Conservation (phyloP, 2,797 vertebrate species). For the Cossypha polioptera region DNA sequence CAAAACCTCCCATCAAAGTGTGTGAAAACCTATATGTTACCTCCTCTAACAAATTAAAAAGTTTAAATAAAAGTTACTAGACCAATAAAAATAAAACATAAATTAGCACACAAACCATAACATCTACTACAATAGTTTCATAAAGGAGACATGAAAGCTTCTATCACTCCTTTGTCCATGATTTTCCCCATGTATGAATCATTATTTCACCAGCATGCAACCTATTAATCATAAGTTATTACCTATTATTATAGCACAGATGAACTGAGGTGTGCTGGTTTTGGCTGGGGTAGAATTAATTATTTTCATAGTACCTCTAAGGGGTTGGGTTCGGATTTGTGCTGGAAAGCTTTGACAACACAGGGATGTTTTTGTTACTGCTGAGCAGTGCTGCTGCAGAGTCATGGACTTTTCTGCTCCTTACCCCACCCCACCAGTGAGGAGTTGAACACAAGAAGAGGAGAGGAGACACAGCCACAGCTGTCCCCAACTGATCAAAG, state of each 20-base stretch:
- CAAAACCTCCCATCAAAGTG: accelerated
- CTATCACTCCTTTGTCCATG: neutral
- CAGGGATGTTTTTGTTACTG: neutral
- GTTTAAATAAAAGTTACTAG: neutral
- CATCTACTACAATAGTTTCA: neutral
- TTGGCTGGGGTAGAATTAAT: neutral
- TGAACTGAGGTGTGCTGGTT: neutral
- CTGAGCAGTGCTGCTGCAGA: neutral
- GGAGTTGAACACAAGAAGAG: too few species aligned
- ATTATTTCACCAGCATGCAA: neutral
- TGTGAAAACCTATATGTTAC: neutral
- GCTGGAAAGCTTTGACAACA: neutral
- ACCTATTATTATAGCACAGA: neutral
- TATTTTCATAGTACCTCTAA: neutral
- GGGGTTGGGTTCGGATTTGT: neutral
- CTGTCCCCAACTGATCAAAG: neutral
- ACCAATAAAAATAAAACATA: neutral
- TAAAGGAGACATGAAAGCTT: neutral
- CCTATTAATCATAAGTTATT: neutral
- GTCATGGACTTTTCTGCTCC: neutral
- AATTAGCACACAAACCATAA: neutral
- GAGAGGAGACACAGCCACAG: neutral
- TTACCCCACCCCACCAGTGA: neutral
- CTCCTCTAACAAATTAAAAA: neutral
- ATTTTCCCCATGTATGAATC: neutral